Base-by-base conservation (phyloP, 1,140 invertebrate genomes). In the Magallana gigas region DNA sequence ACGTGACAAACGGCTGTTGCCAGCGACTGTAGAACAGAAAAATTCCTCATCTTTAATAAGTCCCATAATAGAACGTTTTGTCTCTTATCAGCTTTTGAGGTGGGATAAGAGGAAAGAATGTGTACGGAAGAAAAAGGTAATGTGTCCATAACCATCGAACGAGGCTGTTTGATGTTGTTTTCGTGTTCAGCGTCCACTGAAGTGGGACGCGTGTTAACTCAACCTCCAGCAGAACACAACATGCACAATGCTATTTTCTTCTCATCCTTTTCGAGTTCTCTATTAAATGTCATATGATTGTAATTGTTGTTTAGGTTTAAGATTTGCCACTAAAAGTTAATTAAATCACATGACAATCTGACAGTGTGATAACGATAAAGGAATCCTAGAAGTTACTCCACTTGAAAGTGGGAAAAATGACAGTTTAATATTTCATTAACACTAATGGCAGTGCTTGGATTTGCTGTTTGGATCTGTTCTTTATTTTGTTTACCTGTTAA, bases 51-150 rank as follows among this genome's bases (percentile, higher is more conserved):
- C 23, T 76, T 29, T 76, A 64, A 16, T 76, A 76, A 11, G 68
- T 76, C 68, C 68, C 36, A 29, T 29, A 76, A 29, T 36, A 23
- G 68, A 76, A 76, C 23, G 36, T 76, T 29, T 12, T 76, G 68
- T 76, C 68, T 76, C 68, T 76, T 76, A 76, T 76, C 68, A 36
- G 68, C 68, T 76, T 29, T 76, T 76, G 8, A 29, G 68, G 68
- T 76, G 36, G 68, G 23, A 76, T 8, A 76, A 76, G 68, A 76
- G 68, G 68, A 12, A 36, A 29, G 14, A 76, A 76, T 76, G 64
- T 36, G 23, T 76, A 76, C 23, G 36, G 8, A 12, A 36, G 7
- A 76, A 48, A 29, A 29, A 76, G 23, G 68, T 29, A 29, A 23
- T 11, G 68, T 76, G 68, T 76, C 9, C 68, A 23, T 76, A 11